phyloP scores from a whole-genome alignment of 2,888 invertebrate species.

The Cerastoderma edule region DNA sequence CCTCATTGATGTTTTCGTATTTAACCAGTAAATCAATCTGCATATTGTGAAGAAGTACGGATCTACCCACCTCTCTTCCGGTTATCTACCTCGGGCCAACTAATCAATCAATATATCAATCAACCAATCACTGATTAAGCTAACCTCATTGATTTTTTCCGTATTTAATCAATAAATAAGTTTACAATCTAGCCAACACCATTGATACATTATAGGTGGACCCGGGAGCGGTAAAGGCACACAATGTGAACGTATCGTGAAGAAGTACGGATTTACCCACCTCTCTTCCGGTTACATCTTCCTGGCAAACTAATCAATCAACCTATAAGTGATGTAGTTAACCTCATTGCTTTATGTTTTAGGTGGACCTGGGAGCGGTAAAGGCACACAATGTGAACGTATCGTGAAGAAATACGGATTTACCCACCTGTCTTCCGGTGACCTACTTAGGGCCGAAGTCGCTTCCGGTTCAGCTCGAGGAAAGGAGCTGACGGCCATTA shows the following conservation, averaged over 20 bases:
- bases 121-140: no score
- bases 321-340: neutral
- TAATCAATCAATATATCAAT: neutral
- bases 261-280: no score
- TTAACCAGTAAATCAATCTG: no score
- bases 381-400: conserved; percentile 97
- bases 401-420: conserved; percentile 96
- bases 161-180: no score
- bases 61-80: no score
- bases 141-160: no score
- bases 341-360: neutral
- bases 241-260: conserved; percentile 97
- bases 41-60: no score
- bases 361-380: conserved; percentile 95
- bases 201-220: conserved; percentile 85
- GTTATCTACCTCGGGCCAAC: no score
- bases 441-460: conserved; percentile 95
- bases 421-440: conserved; percentile 94
- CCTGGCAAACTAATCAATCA: neutral
- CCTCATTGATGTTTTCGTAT: no score
- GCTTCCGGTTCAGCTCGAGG: conserved; percentile 94
- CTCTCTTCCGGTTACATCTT: no score
- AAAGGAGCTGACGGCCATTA: conserved; percentile 92
- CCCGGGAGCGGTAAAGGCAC: conserved; percentile 99
- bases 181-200: neutral